These are phyloP conservation scores for Zhengitettix transpicula DNA, from an alignment of 2,888 invertebrate genomes.

Conservation along the genomic window DNA sequence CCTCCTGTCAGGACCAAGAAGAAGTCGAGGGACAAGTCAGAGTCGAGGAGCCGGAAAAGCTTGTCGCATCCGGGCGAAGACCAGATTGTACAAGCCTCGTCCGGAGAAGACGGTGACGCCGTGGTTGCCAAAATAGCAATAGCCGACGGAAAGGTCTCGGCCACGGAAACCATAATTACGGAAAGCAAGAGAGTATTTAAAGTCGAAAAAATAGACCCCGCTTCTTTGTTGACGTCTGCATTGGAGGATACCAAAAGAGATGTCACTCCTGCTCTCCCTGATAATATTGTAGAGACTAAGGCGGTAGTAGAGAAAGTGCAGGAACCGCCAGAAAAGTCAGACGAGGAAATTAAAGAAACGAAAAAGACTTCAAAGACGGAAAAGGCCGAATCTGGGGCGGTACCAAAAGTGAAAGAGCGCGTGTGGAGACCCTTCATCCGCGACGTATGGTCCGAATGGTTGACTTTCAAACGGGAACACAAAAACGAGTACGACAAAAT, in stretches of 20 bases:
- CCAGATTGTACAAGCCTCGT: not conserved
- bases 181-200: conserved; percentile 1
- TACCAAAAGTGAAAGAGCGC: conserved; percentile 8
- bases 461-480: conserved; percentile 30
- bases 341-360: not conserved
- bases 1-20: conserved; percentile 1
- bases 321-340: not conserved
- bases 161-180: not conserved
- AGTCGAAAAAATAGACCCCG: not conserved
- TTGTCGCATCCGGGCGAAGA: not conserved
- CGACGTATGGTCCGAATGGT: conserved; percentile 14
- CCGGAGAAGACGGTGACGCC: not conserved
- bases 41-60: not conserved
- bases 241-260: conserved; percentile 7
- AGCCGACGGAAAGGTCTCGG: not conserved
- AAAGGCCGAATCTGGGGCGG: conserved; percentile 11
- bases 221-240: not conserved
- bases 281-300: conserved; percentile 1
- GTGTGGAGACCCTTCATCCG: conserved; percentile 8
- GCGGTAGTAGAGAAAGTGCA: not conserved
- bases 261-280: not conserved
- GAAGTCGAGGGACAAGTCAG: conserved; percentile 5
- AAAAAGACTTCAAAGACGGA: conserved; percentile 10
- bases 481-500: conserved; percentile 37
- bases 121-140: not conserved